Conservation (phyloP, 2,888 invertebrate species). For the Drosophila atripex region DNA sequence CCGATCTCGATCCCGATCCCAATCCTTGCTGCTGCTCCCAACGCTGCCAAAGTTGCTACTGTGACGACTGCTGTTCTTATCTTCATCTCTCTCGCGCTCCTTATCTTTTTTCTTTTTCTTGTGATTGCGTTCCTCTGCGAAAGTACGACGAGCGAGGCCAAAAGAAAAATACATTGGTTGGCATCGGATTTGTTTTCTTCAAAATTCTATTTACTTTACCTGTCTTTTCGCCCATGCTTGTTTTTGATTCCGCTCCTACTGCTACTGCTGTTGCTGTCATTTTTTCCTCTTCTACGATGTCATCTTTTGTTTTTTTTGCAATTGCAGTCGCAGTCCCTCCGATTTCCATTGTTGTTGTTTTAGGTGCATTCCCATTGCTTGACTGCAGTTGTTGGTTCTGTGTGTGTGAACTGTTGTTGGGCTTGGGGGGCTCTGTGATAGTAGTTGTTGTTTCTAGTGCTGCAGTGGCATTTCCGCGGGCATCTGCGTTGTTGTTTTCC, state of each 20-base stretch:
- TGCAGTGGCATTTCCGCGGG: slow-evolving; percentile 44
- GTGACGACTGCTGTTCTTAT: slow-evolving; percentile 47
- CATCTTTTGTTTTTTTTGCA: slow-evolving; percentile 35
- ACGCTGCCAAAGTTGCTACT: slow-evolving; percentile 26
- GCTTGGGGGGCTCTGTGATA: slow-evolving; percentile 41
- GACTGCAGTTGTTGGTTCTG: slow-evolving; percentile 27
- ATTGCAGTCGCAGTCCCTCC: slow-evolving; percentile 26
- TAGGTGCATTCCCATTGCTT: slow-evolving; percentile 60
- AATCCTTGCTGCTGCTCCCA: slow-evolving; percentile 40
- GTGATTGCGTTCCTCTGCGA: slow-evolving; percentile 75
- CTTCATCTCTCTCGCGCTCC: slow-evolving; percentile 76
- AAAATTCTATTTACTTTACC: slow-evolving; percentile 47
- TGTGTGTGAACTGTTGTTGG: slow-evolving; percentile 16
- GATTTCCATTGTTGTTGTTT: slow-evolving; percentile 37
- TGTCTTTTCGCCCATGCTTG: slow-evolving; percentile 54
- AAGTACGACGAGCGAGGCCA: not conserved
- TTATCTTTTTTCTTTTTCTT: slow-evolving; percentile 84
- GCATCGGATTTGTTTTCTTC: slow-evolving; percentile 37
- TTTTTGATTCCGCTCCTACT: slow-evolving; percentile 19
- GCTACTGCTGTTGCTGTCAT: slow-evolving; percentile 3
- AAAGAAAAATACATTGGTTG: slow-evolving; percentile 28
- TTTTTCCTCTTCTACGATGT: slow-evolving; percentile 24
- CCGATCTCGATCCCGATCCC: slow-evolving; percentile 34
- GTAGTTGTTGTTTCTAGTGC: slow-evolving; percentile 34
- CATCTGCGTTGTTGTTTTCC: slow-evolving; percentile 50